phyloP scores from a whole-genome alignment of 2,113 vertebrate genomes.

The Coregonus clupeaformis region DNA sequence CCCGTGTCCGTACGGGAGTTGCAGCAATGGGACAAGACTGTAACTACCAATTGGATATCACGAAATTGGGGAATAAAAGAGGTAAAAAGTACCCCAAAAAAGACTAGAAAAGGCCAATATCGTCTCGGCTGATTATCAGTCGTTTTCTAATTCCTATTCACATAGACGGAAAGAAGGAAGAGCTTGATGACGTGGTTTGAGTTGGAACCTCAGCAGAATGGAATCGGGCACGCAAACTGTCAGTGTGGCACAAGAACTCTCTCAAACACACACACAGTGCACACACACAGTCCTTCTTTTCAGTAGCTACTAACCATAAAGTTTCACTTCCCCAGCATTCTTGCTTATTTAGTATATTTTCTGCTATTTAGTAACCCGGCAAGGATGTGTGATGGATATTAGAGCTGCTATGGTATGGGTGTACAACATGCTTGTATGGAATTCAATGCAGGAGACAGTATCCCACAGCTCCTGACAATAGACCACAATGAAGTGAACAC shows the following conservation, averaged over 20 bases:
- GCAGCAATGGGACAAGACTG: too few relatives aligned
- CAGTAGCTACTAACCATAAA: not conserved
- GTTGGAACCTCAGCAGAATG: not conserved
- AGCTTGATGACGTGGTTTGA: not conserved
- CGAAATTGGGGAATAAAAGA: too few relatives aligned
- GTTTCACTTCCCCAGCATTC: conserved; percentile 47
- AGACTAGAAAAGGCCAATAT: too few relatives aligned
- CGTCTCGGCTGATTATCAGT: too few relatives aligned
- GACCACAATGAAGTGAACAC: too few relatives aligned
- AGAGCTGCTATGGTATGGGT: not conserved
- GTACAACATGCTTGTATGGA: conserved; percentile 9
- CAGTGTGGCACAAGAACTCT: not conserved
- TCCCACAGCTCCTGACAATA: conserved; percentile 37
- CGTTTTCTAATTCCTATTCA: not conserved
- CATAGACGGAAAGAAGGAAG: not conserved
- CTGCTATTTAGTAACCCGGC: not conserved
- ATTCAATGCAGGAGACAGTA: conserved; percentile 27
- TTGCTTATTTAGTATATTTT: not conserved
- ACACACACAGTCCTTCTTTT: conserved; percentile 1
- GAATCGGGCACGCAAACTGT: not conserved
- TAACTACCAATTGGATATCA: too few relatives aligned
- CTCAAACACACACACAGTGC: not conserved
- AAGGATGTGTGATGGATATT: too few relatives aligned
- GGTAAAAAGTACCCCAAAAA: too few relatives aligned
- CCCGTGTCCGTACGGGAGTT: too few relatives aligned